Evolutionary conservation across 2,888 invertebrate genomes (phyloP).

Genomic region (Erannis defoliaria): DNA sequence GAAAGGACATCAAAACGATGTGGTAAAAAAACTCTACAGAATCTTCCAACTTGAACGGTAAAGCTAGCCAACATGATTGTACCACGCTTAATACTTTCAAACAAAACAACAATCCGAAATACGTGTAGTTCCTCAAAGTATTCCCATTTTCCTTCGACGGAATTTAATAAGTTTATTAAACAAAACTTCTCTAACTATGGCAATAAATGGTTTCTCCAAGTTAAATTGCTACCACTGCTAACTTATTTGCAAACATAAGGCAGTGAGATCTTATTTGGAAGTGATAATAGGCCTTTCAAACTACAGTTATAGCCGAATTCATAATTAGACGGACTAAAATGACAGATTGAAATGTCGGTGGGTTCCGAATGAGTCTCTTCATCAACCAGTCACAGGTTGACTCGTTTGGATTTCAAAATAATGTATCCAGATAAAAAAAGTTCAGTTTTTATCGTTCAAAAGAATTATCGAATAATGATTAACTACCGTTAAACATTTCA

Average conservation of each 20-base stretch:
- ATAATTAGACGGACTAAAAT: too few relatives aligned
- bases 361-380: too few relatives aligned
- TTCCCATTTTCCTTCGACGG: constrained; percentile 19
- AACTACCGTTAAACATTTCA: too few relatives aligned
- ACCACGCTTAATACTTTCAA: background rate
- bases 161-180: constrained; percentile 26
- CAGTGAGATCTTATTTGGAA: constrained; percentile 11
- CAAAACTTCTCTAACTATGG: constrained; percentile 23
- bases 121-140: constrained; percentile 15
- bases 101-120: constrained; percentile 9
- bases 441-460: too few relatives aligned
- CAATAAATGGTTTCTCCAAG: constrained; percentile 27
- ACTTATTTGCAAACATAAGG: constrained; percentile 14
- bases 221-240: constrained; percentile 21
- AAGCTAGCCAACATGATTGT: background rate
- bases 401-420: too few relatives aligned
- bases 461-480: too few relatives aligned
- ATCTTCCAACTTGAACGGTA: background rate
- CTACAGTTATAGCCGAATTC: too few relatives aligned
- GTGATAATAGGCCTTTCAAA: constrained; percentile 9
- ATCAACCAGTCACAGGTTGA: too few relatives aligned
- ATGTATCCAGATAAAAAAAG: too few relatives aligned
- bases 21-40: too few relatives aligned
- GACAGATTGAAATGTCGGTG: too few relatives aligned
- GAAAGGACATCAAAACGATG: too few relatives aligned